Percentiles rank a stretch among this genome's conserved stretches.
Conservation (phyloP, 1,140 invertebrate species). For the Conopomorpha cramerella region DNA sequence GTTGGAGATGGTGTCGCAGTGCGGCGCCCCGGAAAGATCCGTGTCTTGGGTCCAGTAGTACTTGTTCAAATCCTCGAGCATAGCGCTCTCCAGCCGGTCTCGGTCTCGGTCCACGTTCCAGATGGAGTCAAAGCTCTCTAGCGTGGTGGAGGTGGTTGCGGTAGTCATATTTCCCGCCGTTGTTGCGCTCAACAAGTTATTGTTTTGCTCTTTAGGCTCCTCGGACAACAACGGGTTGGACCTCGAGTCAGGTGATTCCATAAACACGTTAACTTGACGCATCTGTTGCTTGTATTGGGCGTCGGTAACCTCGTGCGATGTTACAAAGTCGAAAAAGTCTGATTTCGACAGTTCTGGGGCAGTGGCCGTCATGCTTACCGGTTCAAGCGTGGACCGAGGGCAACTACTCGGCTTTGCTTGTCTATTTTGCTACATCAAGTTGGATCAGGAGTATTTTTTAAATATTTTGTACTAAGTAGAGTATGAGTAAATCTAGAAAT, state of each 20-base stretch:
- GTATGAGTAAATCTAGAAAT: conserved; percentile 42
- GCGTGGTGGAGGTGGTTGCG: conserved; percentile 42
- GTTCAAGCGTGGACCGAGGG: conserved; percentile 34
- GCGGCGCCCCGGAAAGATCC: conserved; percentile 56
- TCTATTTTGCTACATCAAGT: conserved; percentile 25
- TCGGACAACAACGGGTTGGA: conserved; percentile 57
- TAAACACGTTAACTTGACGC: conserved; percentile 65
- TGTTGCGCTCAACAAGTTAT: conserved; percentile 62
- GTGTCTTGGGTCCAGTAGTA: conserved; percentile 75
- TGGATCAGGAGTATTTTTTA: conserved; percentile 11
- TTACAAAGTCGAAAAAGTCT: conserved; percentile 86
- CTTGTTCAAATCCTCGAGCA: conserved; percentile 80
- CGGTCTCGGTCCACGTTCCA: conserved; percentile 75
- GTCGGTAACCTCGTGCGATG: conserved; percentile 71
- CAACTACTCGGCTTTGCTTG: conserved; percentile 18
- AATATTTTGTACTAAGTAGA: conserved; percentile 39
- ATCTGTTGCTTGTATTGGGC: conserved; percentile 67
- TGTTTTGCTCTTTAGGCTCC: conserved; percentile 68
- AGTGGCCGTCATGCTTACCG: conserved; percentile 80
- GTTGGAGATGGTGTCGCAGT: conserved; percentile 50
- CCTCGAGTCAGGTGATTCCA: conserved; percentile 57
- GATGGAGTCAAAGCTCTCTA: conserved; percentile 66
- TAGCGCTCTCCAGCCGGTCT: conserved; percentile 69
- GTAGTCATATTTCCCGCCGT: conserved; percentile 11
- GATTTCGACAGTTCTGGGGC: conserved; percentile 75